These are phyloP conservation scores for Macrochelys suwanniensis DNA, from an alignment of 2,797 vertebrate genomes.

Conservation along the genomic window DNA sequence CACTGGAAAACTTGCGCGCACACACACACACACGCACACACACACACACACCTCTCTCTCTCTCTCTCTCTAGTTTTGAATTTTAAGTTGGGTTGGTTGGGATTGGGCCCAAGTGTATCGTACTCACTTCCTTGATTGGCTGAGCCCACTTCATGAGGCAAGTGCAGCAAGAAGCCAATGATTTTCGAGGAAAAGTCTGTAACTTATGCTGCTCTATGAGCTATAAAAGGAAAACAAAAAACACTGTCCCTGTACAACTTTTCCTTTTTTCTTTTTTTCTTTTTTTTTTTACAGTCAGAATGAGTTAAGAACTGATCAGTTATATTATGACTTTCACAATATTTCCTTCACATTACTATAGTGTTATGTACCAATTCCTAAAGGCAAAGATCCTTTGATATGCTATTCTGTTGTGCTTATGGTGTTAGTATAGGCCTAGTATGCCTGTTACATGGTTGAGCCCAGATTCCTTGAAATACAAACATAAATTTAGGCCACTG, in stretches of 20 bases:
- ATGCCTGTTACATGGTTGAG: neutral
- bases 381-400: neutral
- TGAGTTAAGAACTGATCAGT: neutral
- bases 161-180: neutral
- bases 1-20: neutral
- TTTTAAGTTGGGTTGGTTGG: neutral
- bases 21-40: too few relatives aligned
- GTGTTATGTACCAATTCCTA: neutral
- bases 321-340: neutral
- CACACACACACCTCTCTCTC: too few relatives aligned
- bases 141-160: fast-evolving
- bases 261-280: neutral
- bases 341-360: neutral
- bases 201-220: neutral
- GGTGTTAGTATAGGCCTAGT: neutral
- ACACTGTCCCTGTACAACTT: neutral
- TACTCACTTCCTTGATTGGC: neutral
- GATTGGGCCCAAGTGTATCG: neutral
- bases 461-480: neutral
- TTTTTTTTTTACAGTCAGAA: neutral
- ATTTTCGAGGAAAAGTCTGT: neutral
- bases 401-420: neutral
- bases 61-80: neutral
- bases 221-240: neutral
- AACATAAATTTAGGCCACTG: neutral